phyloP scores from a whole-genome alignment of 2,888 invertebrate species.

The Scrobipalpa atriplicella region DNA sequence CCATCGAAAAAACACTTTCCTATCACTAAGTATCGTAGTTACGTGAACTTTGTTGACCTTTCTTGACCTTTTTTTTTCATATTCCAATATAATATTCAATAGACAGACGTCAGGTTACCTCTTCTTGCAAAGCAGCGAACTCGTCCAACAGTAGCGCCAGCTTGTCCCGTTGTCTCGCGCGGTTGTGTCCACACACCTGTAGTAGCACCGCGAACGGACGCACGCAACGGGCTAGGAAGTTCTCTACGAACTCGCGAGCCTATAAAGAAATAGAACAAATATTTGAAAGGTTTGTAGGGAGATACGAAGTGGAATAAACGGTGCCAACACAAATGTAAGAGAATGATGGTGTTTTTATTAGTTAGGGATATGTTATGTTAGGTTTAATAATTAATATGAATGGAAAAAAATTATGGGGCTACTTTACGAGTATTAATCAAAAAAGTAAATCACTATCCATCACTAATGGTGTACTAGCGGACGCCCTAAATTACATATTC shows the following conservation, averaged over 20 bases:
- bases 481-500: no score
- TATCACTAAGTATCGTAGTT: no score
- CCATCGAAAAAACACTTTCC: no score
- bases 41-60: no score
- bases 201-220: slow-evolving; percentile 93
- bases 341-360: slow-evolving; percentile 5
- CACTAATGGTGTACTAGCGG: no score
- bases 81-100: no score
- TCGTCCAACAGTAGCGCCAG: slow-evolving; percentile 95
- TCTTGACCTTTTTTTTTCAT: no score
- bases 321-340: slow-evolving; percentile 3
- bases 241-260: slow-evolving; percentile 94
- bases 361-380: no score
- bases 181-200: slow-evolving; percentile 96
- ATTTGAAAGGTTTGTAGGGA: background rate
- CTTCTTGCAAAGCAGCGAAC: slow-evolving; percentile 95
- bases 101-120: slow-evolving; percentile 78
- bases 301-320: background rate
- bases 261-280: slow-evolving; percentile 48
- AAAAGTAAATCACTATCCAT: no score
- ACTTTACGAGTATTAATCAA: no score
- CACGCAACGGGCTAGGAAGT: slow-evolving; percentile 93
- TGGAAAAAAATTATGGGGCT: no score
- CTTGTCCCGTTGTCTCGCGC: slow-evolving; percentile 97
- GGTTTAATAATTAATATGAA: no score